A percentile compares a stretch with the other conserved stretches of the same genome.
Conservation (phyloP, 23 tunicate species). For the Ciona savignyi region DNA sequence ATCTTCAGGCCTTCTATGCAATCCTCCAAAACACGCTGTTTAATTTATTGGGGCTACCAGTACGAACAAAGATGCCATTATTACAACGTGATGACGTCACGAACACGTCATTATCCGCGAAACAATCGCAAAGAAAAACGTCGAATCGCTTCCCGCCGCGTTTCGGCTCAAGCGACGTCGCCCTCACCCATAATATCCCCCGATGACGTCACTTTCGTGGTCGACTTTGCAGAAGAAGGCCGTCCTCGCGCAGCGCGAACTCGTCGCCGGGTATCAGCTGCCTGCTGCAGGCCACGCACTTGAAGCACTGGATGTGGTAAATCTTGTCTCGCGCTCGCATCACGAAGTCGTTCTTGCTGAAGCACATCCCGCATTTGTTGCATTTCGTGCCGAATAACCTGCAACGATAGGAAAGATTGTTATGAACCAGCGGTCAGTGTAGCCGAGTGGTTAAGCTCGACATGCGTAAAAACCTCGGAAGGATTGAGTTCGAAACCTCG, state of each 20-base stretch:
- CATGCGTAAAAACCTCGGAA: no score
- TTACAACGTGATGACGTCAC: not conserved
- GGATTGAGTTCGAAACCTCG: no score
- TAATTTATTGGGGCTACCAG: no score
- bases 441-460: no score
- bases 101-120: conserved; percentile 1
- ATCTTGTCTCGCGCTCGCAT: conserved; percentile 74
- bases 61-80: no score
- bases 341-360: conserved; percentile 66
- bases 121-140: no score
- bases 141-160: no score
- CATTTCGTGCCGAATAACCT: conserved; percentile 91
- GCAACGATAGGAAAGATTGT: no score
- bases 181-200: conserved; percentile 16
- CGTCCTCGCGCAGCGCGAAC: conserved; percentile 59
- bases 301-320: conserved; percentile 80
- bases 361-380: conserved; percentile 68
- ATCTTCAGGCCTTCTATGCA: no score
- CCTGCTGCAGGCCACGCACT: conserved; percentile 66
- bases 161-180: no score
- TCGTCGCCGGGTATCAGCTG: conserved; percentile 85
- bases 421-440: no score
- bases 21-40: no score
- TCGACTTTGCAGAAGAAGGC: conserved; percentile 68
- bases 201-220: conserved; percentile 22